Evolutionary conservation across 1,140 invertebrate species (phyloP), one percentile per base, ranked within the genome.

Genomic region (Diorhabda carinulata): DNA sequence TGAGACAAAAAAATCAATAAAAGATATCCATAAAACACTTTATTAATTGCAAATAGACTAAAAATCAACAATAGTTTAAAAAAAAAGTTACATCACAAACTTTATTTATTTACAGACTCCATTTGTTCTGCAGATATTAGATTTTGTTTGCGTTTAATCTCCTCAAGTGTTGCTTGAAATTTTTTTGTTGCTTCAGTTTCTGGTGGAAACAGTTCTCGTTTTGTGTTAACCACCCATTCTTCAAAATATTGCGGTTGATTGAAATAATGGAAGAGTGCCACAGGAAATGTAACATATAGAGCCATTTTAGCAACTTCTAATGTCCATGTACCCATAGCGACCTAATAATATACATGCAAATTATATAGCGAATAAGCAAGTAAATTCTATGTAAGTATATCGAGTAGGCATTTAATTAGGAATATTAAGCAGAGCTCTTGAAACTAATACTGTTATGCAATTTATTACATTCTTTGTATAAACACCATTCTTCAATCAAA

Each of bases 211-310:
- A 88, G 78, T 75, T 92, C 83, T 42, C 87, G 80, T 76, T 89
- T 90, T 56, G 86, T 88, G 69, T 90, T 86, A 43, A 87, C 88
- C 4, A 95, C 87, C 87, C 87, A 92, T 68, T 91, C 86, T 79
- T 95, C 92, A 80, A 93, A 94, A 77, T 90, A 90, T 59, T 87
- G 84, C 4, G 93, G 90, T 76, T 94, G 91, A 80, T 96, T 95
- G 76, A 95, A 95, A 70, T 89, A 87, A 80, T 95, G 92, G 76
- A 96, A 97, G 7, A 92, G 74, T 3, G 79, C 83, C 3, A 96
- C 92, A 0, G 94, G 94, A 81, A 96, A 96, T 1, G 87, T 82
- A 83, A 96, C 90, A 76, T 96, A 97, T 67, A 95, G 76, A 42
- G 86, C 87, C 92, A 97, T 94, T 83, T 88, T 90, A 9, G 82